phyloP scores from a whole-genome alignment of 2,113 vertebrate species.

The Bos indicus region DNA sequence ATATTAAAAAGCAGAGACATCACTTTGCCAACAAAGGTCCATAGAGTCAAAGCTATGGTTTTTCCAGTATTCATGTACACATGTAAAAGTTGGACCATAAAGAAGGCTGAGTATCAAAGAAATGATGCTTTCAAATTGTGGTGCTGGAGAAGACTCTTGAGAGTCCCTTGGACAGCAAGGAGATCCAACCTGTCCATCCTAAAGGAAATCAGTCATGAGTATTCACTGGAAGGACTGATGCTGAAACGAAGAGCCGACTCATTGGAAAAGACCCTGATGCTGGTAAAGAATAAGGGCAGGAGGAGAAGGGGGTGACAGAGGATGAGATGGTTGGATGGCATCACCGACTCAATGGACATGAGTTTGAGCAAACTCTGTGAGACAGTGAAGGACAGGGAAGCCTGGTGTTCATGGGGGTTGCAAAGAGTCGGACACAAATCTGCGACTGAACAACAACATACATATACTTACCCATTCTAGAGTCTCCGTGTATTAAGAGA shows the following conservation, averaged over 20 bases:
- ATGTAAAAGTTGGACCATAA: background rate
- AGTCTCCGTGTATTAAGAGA: background rate
- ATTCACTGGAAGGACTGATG: background rate
- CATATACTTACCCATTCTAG: background rate
- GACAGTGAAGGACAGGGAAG: background rate
- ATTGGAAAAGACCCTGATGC: background rate
- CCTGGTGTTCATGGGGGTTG: background rate
- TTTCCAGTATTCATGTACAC: background rate
- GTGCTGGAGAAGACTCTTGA: background rate
- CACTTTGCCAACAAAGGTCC: background rate
- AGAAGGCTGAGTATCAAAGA: background rate
- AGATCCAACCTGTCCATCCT: background rate
- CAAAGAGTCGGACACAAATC: background rate
- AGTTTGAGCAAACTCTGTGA: background rate
- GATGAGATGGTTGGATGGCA: background rate
- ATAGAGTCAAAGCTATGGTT: background rate
- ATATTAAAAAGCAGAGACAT: background rate
- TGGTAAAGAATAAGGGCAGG: background rate
- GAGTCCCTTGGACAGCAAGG: background rate
- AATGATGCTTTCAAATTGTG: background rate
- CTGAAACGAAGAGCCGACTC: background rate
- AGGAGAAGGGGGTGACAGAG: background rate
- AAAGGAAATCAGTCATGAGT: background rate
- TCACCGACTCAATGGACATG: background rate
- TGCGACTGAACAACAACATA: background rate